These are phyloP conservation scores for Luehdorfia chinensis DNA, from an alignment of 1,140 invertebrate genomes.

Conservation along the genomic window DNA sequence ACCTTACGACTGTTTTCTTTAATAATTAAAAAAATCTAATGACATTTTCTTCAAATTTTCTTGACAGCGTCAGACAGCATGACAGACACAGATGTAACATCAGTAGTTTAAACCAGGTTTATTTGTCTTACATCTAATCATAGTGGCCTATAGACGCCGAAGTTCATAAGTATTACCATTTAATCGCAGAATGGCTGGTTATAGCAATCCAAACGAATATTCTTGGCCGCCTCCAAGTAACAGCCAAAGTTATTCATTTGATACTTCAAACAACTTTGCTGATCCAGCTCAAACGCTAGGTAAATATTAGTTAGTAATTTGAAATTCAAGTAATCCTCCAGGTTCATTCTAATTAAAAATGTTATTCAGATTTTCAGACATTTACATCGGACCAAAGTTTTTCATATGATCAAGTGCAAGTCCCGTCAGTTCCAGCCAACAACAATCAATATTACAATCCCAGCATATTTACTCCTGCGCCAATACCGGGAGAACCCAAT, in stretches of 20 bases:
- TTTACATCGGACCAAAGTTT: conserved; percentile 66
- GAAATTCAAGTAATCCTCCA: not conserved
- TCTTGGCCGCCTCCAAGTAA: conserved; percentile 65
- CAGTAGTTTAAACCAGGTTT: too few relatives aligned
- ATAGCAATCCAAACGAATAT: conserved; percentile 56
- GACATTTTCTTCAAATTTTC: too few relatives aligned
- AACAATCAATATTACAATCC: conserved; percentile 73
- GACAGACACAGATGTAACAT: too few relatives aligned
- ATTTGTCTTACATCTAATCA: too few relatives aligned
- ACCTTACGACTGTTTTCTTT: too few relatives aligned
- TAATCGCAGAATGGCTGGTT: conserved; percentile 47
- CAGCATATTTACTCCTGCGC: conserved; percentile 72
- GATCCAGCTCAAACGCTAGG: conserved; percentile 59
- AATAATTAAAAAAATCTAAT: too few relatives aligned
- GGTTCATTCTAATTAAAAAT: not conserved
- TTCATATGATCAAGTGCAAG: conserved; percentile 58
- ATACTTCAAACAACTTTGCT: conserved; percentile 52
- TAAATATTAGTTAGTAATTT: conserved; percentile 24
- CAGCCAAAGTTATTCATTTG: conserved; percentile 57
- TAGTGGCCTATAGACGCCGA: too few relatives aligned
- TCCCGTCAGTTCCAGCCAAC: conserved; percentile 39
- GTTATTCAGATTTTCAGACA: conserved; percentile 64
- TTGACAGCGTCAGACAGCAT: too few relatives aligned
- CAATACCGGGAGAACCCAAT: conserved; percentile 55
- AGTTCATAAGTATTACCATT: too few relatives aligned